Percentiles rank a stretch among this genome's conserved stretches.
Evolutionary conservation across 2,113 vertebrate genomes (phyloP).

Genomic region (Zootoca vivipara): DNA sequence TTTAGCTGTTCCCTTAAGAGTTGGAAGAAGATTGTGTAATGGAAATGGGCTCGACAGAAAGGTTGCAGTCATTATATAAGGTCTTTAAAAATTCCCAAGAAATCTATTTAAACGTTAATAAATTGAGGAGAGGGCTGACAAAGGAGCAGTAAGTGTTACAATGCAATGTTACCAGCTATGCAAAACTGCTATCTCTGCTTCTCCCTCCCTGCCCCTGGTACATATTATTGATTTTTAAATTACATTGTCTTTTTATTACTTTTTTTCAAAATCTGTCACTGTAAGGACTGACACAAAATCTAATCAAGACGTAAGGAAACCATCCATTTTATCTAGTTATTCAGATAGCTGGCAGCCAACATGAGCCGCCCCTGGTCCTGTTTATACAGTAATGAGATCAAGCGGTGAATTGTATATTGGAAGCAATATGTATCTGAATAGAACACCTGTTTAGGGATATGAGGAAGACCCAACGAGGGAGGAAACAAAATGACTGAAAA

Average conservation of each 20-base stretch:
- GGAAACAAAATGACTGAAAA: conserved; percentile 13
- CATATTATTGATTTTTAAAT: conserved; percentile 72
- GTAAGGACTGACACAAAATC: conserved; percentile 68
- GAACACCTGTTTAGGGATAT: conserved; percentile 26
- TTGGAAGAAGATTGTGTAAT: conserved; percentile 64
- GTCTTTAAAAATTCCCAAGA: conserved; percentile 51
- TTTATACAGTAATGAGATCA: conserved; percentile 59
- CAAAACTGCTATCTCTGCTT: conserved; percentile 42
- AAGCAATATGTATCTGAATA: conserved; percentile 28
- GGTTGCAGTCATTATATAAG: conserved; percentile 56
- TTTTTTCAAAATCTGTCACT: conserved; percentile 64
- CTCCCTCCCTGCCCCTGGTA: conserved; percentile 3
- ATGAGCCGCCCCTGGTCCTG: conserved; percentile 52
- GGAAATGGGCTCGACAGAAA: conserved; percentile 62
- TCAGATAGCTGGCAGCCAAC: conserved; percentile 62
- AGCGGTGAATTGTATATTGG: conserved; percentile 31
- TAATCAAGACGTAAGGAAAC: conserved; percentile 68
- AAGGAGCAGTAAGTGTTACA: conserved; percentile 38
- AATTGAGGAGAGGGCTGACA: conserved; percentile 17
- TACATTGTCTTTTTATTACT: conserved; percentile 70
- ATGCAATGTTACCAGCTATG: conserved; percentile 26
- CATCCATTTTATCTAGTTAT: conserved; percentile 70
- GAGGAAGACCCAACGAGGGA: background rate
- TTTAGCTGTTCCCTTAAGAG: conserved; percentile 60
- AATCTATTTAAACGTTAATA: conserved; percentile 66